Conservation (phyloP, 1,140 invertebrate genomes). For the Heterodera carotae region DNA sequence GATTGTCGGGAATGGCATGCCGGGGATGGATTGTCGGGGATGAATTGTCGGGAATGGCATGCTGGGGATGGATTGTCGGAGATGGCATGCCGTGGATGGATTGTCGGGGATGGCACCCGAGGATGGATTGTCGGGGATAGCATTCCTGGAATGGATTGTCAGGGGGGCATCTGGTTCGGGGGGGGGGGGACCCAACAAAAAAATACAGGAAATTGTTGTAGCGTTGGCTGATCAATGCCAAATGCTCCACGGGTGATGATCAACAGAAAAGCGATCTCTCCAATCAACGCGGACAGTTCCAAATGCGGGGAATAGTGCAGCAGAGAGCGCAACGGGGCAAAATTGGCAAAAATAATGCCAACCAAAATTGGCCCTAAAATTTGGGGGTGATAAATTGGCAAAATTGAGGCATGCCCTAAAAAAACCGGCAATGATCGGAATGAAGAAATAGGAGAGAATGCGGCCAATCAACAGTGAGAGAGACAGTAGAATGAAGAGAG, state of each 20-base stretch:
- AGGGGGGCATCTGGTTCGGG: too few relatives aligned
- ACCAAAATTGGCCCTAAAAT: constrained; percentile 41
- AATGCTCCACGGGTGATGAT: constrained; percentile 88
- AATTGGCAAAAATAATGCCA: constrained; percentile 79
- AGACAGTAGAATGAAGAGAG: constrained; percentile 45
- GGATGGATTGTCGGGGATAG: too few relatives aligned
- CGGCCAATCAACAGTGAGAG: constrained; percentile 42
- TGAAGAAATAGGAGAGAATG: constrained; percentile 34
- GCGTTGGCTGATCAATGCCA: constrained; percentile 81
- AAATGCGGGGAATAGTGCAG: constrained; percentile 63
- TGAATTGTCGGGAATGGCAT: too few relatives aligned
- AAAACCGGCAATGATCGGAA: neutral
- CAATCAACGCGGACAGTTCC: constrained; percentile 65
- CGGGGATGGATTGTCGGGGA: too few relatives aligned
- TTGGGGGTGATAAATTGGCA: constrained; percentile 1
- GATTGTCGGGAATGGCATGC: too few relatives aligned
- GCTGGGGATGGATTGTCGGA: too few relatives aligned
- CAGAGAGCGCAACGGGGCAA: constrained; percentile 68
- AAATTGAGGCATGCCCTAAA: neutral
- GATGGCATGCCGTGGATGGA: too few relatives aligned
- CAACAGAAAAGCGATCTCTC: constrained; percentile 68
- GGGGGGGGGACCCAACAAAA: constrained; percentile 63
- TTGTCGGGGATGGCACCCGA: too few relatives aligned
- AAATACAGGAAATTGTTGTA: constrained; percentile 71
- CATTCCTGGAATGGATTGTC: too few relatives aligned